Percentiles rank a stretch among this genome's conserved stretches.
phyloP scores from a whole-genome alignment of 2,113 vertebrate species.

The cattle (Bos taurus) region DNA sequence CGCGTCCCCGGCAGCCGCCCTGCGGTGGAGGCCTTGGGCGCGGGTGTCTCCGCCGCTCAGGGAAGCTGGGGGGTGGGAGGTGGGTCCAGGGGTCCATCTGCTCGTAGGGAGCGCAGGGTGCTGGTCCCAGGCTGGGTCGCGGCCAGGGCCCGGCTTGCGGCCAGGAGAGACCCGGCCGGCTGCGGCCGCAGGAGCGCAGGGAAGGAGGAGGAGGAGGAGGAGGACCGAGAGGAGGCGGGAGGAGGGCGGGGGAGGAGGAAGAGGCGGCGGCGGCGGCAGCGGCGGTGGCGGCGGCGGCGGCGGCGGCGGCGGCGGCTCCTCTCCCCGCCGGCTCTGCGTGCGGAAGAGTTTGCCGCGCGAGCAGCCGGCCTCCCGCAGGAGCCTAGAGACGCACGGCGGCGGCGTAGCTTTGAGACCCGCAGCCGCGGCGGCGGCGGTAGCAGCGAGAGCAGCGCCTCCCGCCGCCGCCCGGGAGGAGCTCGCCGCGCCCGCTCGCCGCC shows the following conservation, averaged over 20 bases:
- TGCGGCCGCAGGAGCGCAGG: conserved; percentile 6
- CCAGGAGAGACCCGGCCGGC: conserved; percentile 66
- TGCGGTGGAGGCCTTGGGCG: neutral
- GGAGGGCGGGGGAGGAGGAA: neutral
- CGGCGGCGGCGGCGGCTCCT: neutral
- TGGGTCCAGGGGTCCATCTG: neutral
- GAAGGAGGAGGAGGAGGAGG: neutral
- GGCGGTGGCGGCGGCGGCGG: neutral
- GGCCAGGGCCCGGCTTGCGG: conserved; percentile 53
- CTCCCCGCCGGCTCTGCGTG: conserved; percentile 46
- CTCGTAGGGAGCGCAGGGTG: neutral
- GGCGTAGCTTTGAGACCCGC: conserved; percentile 52
- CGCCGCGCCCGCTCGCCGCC: conserved; percentile 38
- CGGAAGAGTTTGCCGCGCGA: conserved; percentile 69
- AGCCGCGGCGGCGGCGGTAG: conserved; percentile 54
- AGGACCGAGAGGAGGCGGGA: neutral
- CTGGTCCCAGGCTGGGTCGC: neutral
- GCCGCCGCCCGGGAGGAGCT: conserved; percentile 66
- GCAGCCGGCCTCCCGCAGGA: conserved; percentile 70
- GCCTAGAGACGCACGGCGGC: conserved; percentile 41
- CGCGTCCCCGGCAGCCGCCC: neutral
- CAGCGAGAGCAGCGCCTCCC: conserved; percentile 66
- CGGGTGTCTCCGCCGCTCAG: neutral
- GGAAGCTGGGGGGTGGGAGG: neutral
- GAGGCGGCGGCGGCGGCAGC: neutral